Base-by-base conservation (phyloP, 2,113 vertebrate genomes). In the Oplegnathus fasciatus region DNA sequence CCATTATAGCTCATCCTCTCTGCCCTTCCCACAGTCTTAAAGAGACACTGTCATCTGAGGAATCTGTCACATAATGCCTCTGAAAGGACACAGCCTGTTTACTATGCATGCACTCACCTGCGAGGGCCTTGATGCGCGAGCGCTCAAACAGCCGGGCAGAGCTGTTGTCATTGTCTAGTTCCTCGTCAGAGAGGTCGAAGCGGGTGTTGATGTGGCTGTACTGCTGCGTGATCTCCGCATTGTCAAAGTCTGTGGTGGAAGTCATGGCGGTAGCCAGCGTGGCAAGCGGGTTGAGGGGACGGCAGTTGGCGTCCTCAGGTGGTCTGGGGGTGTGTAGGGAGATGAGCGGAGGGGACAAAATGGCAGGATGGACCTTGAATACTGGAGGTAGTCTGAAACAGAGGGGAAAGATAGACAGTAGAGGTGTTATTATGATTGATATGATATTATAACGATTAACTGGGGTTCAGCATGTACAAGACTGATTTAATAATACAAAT, bases 71-170 rank as follows among this genome's bases (percentile, higher is more conserved):
- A 28, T 54, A 50, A 82, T 9, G 28, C 70, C 80, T 48, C 48
- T 0, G 46, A 42, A 15, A 77, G 89, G 85, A 6, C 37, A 3
- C 61, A n/a, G 77, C 55, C 84, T 80, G 72, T 83, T 86, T 81
- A 68, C 73, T 52, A 88, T 89, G 70, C 86, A 71, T 26, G 34
- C 60, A 73, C 91, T 95, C 93, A 99, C 98, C 98, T 97, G 98
- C 98, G 52, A 99, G 96, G 58, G 98, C 98, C 95, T 99, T 99
- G 96, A 99, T 99, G 94, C 98, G 97, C 42, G 98, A 99, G 89
- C 98, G 97, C 93, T 99, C 98, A 0, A 99, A 99, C 78, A 98
- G 96, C 62, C 98, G 93, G 0, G 97, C 98, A 0, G 98, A 98
- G 96, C 97, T 97, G 96, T 98, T 98, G 96, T 99, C 98, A 0